A percentile compares a stretch with the other conserved stretches of the same genome.
phyloP scores from a whole-genome alignment of 2,888 invertebrate species.

The Caenorhabditis drosophilae region DNA sequence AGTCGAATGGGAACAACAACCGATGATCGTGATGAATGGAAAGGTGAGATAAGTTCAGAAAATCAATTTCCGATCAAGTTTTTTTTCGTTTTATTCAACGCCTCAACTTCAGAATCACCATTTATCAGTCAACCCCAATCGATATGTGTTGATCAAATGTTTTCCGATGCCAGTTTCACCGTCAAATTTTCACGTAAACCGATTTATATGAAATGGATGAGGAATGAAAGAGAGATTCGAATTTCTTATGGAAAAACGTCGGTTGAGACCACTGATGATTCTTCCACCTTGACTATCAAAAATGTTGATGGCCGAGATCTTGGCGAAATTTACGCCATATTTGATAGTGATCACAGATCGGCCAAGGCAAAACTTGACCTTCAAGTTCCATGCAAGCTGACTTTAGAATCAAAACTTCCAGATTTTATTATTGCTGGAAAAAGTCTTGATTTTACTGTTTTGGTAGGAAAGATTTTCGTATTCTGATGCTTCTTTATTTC shows the following conservation, averaged over 20 bases:
- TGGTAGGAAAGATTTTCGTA: too few species aligned
- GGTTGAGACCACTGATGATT: slow-evolving; percentile 26
- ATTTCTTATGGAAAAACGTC: slow-evolving; percentile 30
- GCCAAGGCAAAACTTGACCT: slow-evolving; percentile 25
- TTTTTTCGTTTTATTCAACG: too few species aligned
- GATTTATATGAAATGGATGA: slow-evolving; percentile 34
- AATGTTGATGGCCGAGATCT: slow-evolving; percentile 59
- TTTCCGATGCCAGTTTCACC: slow-evolving; percentile 11
- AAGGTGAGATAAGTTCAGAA: too few species aligned
- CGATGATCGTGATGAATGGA: slow-evolving; percentile 10
- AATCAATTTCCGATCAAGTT: too few species aligned
- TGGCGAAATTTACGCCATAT: slow-evolving; percentile 49
- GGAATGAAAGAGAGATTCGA: slow-evolving; percentile 26
- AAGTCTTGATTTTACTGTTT: slow-evolving; percentile 43
- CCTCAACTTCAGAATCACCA: slow-evolving; percentile 17
- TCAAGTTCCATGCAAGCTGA: slow-evolving; percentile 36
- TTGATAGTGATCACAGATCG: slow-evolving; percentile 31
- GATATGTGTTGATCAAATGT: slow-evolving; percentile 4
- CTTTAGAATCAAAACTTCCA: slow-evolving; percentile 10
- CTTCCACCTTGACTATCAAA: slow-evolving; percentile 40
- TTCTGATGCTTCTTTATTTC: too few species aligned
- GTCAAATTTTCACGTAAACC: slow-evolving; percentile 30
- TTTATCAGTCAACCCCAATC: slow-evolving; percentile 19
- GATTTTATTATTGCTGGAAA: slow-evolving; percentile 43
- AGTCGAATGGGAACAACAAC: slow-evolving; percentile 25